phyloP scores from a whole-genome alignment of 2,888 invertebrate genomes.

The Microplitis deprimator region DNA sequence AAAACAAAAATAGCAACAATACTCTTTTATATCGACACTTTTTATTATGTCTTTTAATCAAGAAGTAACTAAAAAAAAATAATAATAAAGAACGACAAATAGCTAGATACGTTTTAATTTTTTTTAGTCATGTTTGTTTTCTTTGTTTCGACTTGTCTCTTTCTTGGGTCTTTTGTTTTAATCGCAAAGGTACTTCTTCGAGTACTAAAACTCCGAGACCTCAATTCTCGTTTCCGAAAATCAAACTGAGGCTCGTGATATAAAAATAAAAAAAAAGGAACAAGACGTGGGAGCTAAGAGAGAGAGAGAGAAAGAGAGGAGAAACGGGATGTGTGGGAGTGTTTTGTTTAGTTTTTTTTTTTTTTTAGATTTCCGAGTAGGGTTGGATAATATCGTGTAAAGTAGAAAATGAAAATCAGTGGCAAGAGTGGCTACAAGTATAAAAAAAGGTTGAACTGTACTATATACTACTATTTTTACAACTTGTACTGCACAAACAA shows the following conservation, averaged over 20 bases:
- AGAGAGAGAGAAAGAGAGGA: no score
- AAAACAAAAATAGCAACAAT: slow-evolving; percentile 30
- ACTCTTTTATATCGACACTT: slow-evolving; percentile 39
- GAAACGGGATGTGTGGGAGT: not conserved
- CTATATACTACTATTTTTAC: not conserved
- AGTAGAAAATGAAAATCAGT: not conserved
- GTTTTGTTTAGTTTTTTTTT: not conserved
- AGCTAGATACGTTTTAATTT: not conserved
- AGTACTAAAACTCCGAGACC: slow-evolving; percentile 28
- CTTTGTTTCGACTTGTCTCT: slow-evolving; percentile 2
- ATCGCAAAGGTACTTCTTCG: slow-evolving; percentile 28
- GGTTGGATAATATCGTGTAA: not conserved
- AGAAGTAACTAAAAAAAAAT: slow-evolving; percentile 27
- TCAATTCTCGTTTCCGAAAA: slow-evolving; percentile 39
- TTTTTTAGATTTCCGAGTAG: not conserved
- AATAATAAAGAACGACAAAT: not conserved
- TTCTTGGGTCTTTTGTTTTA: slow-evolving; percentile 28
- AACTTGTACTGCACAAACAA: slow-evolving; percentile 37
- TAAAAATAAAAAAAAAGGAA: not conserved
- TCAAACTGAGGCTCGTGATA: slow-evolving; percentile 32
- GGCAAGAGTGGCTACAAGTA: not conserved
- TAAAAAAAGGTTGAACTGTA: not conserved
- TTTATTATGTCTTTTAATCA: slow-evolving; percentile 42
- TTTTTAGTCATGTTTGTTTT: slow-evolving; percentile 2
- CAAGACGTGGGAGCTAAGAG: no score